These are phyloP conservation scores for Acanthurus lineatus DNA, from an alignment of 2,797 vertebrate genomes.

Conservation along the genomic window DNA sequence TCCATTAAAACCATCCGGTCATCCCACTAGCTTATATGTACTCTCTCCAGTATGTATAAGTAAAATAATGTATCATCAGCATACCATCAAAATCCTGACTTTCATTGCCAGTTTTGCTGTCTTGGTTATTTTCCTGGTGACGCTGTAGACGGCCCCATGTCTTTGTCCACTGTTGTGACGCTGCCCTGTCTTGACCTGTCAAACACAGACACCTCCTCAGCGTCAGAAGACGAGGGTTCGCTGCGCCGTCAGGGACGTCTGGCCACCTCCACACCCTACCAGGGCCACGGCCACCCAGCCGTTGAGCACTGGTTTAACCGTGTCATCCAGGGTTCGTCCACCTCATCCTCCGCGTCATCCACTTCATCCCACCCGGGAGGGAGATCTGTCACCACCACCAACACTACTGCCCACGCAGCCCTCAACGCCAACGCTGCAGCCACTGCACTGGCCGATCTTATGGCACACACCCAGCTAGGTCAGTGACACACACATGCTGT, in stretches of 20 bases:
- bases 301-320: slow-evolving; percentile 96
- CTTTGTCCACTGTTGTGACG: slow-evolving; percentile 62
- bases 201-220: slow-evolving; percentile 95
- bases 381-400: slow-evolving; percentile 87
- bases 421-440: slow-evolving; percentile 89
- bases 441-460: slow-evolving; percentile 90
- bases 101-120: background rate
- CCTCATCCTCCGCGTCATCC: slow-evolving; percentile 97
- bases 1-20: slow-evolving; percentile 47
- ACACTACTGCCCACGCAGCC: slow-evolving; percentile 89
- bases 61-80: slow-evolving; percentile 50
- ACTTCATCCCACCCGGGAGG: slow-evolving; percentile 97
- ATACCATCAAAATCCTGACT: slow-evolving; percentile 30
- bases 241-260: slow-evolving; percentile 92
- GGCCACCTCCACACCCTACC: slow-evolving; percentile 90
- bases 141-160: slow-evolving; percentile 27
- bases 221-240: slow-evolving; percentile 98
- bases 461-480: slow-evolving; percentile 95
- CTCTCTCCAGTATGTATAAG: slow-evolving; percentile 53
- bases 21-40: slow-evolving; percentile 58
- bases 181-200: slow-evolving; percentile 79
- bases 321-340: slow-evolving; percentile 97
- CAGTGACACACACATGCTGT: slow-evolving; percentile 80
- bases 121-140: slow-evolving; percentile 29
- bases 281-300: slow-evolving; percentile 91